Conservation (phyloP, 2,113 vertebrate genomes). For the Chloroceryle aenea region DNA sequence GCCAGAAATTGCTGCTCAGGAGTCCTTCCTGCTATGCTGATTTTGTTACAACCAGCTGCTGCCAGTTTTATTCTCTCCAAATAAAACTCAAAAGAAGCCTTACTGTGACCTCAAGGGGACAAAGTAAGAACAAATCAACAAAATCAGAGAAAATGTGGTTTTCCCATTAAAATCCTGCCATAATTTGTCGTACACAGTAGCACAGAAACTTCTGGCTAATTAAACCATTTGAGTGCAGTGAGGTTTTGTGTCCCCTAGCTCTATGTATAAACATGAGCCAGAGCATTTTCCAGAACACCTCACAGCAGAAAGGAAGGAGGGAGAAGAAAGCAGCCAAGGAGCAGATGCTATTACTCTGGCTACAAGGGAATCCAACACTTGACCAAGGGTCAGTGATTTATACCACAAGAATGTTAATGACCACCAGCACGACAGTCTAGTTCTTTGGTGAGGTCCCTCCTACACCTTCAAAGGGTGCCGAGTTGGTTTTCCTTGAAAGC, state of each 20-base stretch:
- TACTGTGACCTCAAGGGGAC: background rate
- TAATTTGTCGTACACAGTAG: background rate
- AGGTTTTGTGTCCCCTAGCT: background rate
- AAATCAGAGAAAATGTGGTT: background rate
- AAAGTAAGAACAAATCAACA: background rate
- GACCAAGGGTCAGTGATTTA: constrained; percentile 27
- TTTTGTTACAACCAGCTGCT: background rate
- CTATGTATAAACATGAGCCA: background rate
- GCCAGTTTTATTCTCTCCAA: background rate
- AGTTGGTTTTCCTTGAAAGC: background rate
- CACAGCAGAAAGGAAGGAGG: background rate
- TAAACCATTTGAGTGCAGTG: background rate
- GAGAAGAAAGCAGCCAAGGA: background rate
- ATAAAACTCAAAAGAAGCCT: background rate
- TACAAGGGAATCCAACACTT: constrained; percentile 16
- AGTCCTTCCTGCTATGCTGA: background rate
- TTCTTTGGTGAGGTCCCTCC: constrained; percentile 8
- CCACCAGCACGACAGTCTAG: background rate
- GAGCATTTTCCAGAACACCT: constrained; percentile 25
- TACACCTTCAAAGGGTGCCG: background rate
- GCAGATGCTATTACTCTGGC: constrained; percentile 21
- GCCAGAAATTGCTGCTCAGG: background rate
- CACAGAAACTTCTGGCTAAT: background rate
- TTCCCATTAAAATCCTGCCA: background rate
- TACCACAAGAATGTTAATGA: constrained; percentile 54